Evolutionary conservation across 2,888 invertebrate genomes (phyloP), one percentile per base, ranked within the genome.

Genomic region (Scelioninae gen. 2): DNA sequence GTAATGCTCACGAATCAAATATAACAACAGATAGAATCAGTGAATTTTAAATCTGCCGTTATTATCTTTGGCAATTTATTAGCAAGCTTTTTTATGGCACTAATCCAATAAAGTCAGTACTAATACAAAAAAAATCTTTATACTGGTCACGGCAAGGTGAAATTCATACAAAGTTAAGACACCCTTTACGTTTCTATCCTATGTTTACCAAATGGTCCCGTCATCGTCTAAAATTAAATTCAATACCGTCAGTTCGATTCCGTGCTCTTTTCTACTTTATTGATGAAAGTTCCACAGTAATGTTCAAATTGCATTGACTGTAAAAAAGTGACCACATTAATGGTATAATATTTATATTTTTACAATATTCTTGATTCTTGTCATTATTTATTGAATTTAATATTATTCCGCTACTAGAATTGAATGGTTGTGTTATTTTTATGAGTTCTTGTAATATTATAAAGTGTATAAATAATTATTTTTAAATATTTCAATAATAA

Each of bases 191-290:
- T 79, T 79, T 80, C 77, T 76, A 78, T 75, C 74, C 78, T 48
- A 55, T 75, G 75, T 81, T 81, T 79, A 78, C 77, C 78, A 64
- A 68, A 64, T 67, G 72, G 72, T 78, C 79, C 80, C 80, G 80
- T 81, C 81, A 82, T 75, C 70, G 78, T 67, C 81, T 81, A 82
- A 81, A 82, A 80, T 82, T 83, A 83, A 77, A 75, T 69, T 50
- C 69, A 74, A 79, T 75, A 60, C 57, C 45, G 28, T 53, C 58
- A 19, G 64, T 69, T 73, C 41, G 68, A 73, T 73, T 67, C 19
- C 55, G 33, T 41, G 67, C 60, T 67, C 61, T 72, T 69, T 69
- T 35, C 50, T 25, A 39, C 53, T 72, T 55, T 63, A 63, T 63
- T 63, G 50, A 68, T 67, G 63, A 68, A 67, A 50, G 41, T 58